Evolutionary conservation across 2,888 invertebrate genomes (phyloP), one percentile per base, ranked within the genome.

Genomic region (Dynastes tityus): DNA sequence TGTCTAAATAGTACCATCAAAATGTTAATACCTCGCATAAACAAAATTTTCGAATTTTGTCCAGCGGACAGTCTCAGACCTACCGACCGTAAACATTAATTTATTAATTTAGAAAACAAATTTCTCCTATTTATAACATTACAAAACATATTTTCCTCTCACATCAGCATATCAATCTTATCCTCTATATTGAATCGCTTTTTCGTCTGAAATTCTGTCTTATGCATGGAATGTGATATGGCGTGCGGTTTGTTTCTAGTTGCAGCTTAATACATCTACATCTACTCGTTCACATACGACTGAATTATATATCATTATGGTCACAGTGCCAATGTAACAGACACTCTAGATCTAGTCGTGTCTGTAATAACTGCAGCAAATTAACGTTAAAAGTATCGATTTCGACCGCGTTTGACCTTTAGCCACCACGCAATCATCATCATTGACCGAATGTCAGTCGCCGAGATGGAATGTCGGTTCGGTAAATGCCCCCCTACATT

Each of bases 311-410:
- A 65, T 65, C 64, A 65, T 65, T 65, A 65, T 65, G 37, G 64
- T 5, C 13, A 5, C 53, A 16, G 53, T 22, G n/a, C 40, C 65
- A 65, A 40, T 40, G 16, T 45, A 65, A 65, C 65, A 22, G 37
- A 55, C 22, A 55, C 40, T 65, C 40, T 22, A 65, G 40, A 40
- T 45, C 65, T 45, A 16, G 22, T 65, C 65, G 65, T 8, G 40
- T 45, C 45, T 45, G 45, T 40, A n/a, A 45, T 65, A 65, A 65
- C 65, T 22, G 40, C 65, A 22, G 11, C 40, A 65, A 65, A 65
- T 65, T 65, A 65, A 45, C 65, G 65, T 65, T 55, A 65, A 65
- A 65, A 65, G 40, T 65, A 45, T 65, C 65, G 65, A 65, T 65
- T 65, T 65, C 45, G 65, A 65, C 65, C 65, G 65, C 40, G 65